Evolutionary conservation across 1,140 invertebrate genomes (phyloP), one percentile per base, ranked within the genome.

Genomic region (Drosophila simulans): DNA sequence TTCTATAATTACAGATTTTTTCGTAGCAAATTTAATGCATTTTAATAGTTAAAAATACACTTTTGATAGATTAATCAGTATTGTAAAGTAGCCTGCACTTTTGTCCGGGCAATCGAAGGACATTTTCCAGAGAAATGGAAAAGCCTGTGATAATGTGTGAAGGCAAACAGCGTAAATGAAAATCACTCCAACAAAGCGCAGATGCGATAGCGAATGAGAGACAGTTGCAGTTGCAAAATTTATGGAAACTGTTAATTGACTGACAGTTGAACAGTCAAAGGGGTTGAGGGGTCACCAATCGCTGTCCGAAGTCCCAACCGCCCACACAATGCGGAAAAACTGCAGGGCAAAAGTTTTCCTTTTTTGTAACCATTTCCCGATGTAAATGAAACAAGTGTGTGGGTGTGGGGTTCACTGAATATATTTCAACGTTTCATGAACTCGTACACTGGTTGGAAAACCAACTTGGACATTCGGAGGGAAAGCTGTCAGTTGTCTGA

Each of bases 201-300:
- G 63, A 52, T 17, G 46, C 62, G 60, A 51, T 56, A 27, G 54
- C 58, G 48, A 70, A n/a, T 48, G 64, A 70, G 60, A 62, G 43
- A 68, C 77, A 76, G 46, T 59, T 71, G 56, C 45, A 56, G 43
- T 22, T 63, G 65, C 71, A 76, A 56, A 45, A 74, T 88, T 88
- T 82, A 88, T 88, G 71, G 56, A 83, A 82, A 72, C 55, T 68
- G 43, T 86, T 88, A 89, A 88, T 83, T 89, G 77, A 88, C 66
- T 77, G 84, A 89, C 75, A 83, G 83, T 57, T 60, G 65, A 68
- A 66, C 77, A 82, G 34, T 17, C 42, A 35, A 59, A 42, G 8
- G 15, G 66, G 65, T 40, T n/a, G 34, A 13, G 22, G 49, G 22
- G 22, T 20, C 10, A 43, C 46, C 65, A 62, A 52, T 37, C 20